These are phyloP conservation scores for Drosophila erecta DNA, from an alignment of 1,140 invertebrate species.

Conservation along the genomic window DNA sequence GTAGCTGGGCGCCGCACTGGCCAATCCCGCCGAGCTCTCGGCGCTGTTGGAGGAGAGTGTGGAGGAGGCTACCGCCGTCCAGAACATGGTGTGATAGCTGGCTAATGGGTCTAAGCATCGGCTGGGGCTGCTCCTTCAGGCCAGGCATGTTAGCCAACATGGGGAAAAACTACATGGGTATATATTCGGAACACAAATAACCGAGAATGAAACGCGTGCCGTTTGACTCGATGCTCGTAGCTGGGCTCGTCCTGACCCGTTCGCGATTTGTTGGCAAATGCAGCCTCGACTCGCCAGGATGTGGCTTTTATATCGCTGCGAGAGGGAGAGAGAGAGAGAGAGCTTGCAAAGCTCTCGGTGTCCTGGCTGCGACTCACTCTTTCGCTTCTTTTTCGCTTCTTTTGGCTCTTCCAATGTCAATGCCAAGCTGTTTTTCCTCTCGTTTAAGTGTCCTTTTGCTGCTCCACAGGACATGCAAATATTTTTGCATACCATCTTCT, in stretches of 20 bases:
- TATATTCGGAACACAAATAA: slow-evolving; percentile 2
- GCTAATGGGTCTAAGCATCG: not conserved
- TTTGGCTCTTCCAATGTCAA: slow-evolving; percentile 39
- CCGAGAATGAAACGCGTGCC: slow-evolving; percentile 2
- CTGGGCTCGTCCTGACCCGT: not conserved
- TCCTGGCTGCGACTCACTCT: slow-evolving; percentile 3
- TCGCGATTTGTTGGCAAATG: slow-evolving; percentile 29
- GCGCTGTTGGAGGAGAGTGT: slow-evolving; percentile 25
- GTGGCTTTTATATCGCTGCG: slow-evolving; percentile 29
- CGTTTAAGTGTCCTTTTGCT: not conserved
- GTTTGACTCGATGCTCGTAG: not conserved
- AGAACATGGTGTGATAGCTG: slow-evolving; percentile 43
- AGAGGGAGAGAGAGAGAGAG: slow-evolving; percentile 1
- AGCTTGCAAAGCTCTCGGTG: slow-evolving; percentile 24
- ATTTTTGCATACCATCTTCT: not conserved
- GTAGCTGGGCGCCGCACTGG: slow-evolving; percentile 57
- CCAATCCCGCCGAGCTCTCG: slow-evolving; percentile 32
- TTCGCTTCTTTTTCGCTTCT: not conserved
- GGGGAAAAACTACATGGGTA: not conserved
- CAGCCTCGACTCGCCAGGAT: slow-evolving; percentile 12
- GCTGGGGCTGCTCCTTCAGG: not conserved
- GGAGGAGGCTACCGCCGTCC: slow-evolving; percentile 60
- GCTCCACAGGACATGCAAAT: slow-evolving; percentile 3
- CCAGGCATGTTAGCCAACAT: slow-evolving; percentile 18
- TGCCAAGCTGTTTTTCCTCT: slow-evolving; percentile 7